phyloP scores from a whole-genome alignment of 2,113 vertebrate species.

The Plecturocebus donacophilus region DNA sequence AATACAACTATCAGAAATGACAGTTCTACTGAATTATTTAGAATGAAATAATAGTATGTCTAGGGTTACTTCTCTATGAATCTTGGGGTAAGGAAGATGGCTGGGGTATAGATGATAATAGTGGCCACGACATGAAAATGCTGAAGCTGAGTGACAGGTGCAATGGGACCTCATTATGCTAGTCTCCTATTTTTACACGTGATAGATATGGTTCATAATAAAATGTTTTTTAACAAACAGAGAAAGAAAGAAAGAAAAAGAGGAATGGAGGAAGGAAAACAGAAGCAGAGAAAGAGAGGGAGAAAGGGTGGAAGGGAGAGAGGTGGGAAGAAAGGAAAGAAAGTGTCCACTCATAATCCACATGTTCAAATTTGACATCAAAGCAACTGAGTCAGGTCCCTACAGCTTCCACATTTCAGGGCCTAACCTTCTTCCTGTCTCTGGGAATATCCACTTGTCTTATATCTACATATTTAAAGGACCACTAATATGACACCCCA shows the following conservation, averaged over 20 bases:
- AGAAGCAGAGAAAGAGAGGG: background rate
- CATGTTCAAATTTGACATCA: background rate
- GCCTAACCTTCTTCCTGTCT: background rate
- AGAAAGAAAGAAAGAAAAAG: background rate
- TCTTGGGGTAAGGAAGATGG: background rate
- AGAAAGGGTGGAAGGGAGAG: too few species aligned
- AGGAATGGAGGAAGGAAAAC: too few species aligned
- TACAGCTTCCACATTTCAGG: background rate
- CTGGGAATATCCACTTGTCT: background rate
- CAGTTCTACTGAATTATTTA: background rate
- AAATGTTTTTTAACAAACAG: background rate
- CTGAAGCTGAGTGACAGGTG: background rate
- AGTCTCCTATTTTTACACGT: background rate
- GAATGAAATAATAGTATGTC: background rate
- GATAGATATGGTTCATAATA: background rate
- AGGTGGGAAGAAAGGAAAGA: background rate
- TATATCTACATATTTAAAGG: background rate
- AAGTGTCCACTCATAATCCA: background rate
- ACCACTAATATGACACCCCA: background rate
- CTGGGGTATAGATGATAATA: background rate
- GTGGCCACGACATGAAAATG: background rate
- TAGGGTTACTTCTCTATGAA: background rate
- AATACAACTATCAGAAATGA: background rate
- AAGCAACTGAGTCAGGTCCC: background rate
- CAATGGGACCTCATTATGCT: background rate